A percentile compares a stretch with the other conserved stretches of the same genome.
Conservation (phyloP, 1,140 invertebrate genomes). For the Heliconius nattereri region DNA sequence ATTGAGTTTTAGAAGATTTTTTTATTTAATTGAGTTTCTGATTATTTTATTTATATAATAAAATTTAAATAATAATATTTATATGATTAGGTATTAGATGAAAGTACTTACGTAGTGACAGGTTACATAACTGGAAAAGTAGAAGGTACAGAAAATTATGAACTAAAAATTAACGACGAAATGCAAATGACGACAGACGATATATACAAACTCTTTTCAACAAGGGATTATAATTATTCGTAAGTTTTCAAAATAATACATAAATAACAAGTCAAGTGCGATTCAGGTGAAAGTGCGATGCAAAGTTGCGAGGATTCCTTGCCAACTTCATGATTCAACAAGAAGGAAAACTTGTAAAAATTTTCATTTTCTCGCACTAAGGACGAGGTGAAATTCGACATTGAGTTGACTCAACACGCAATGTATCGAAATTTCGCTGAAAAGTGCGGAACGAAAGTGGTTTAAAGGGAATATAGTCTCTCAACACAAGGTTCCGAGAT, state of each 20-base stretch:
- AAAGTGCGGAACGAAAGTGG: too few relatives aligned
- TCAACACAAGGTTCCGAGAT: too few relatives aligned
- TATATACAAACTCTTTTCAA: constrained; percentile 43
- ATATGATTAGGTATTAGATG: constrained; percentile 41
- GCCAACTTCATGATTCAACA: too few relatives aligned
- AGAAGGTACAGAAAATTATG: neutral
- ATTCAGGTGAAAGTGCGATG: too few relatives aligned
- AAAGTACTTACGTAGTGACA: constrained; percentile 35
- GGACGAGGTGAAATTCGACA: too few relatives aligned
- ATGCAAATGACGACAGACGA: constrained; percentile 32
- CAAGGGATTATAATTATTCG: constrained; percentile 43
- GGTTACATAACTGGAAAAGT: constrained; percentile 26
- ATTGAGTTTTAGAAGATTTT: neutral
- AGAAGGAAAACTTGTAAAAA: too few relatives aligned
- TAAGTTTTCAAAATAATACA: constrained; percentile 26
- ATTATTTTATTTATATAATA: neutral
- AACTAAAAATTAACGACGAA: constrained; percentile 6
- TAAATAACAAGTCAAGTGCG: too few relatives aligned
- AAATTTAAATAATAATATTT: neutral
- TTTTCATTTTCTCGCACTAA: too few relatives aligned
- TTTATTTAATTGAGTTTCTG: neutral
- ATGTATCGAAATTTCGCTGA: too few relatives aligned
- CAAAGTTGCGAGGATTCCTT: too few relatives aligned
- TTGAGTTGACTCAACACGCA: too few relatives aligned
- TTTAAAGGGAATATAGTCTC: too few relatives aligned